Conservation (phyloP, 37 sponge, comb jelly and placozoan species). For the Chondrilla cf. caribensis region DNA sequence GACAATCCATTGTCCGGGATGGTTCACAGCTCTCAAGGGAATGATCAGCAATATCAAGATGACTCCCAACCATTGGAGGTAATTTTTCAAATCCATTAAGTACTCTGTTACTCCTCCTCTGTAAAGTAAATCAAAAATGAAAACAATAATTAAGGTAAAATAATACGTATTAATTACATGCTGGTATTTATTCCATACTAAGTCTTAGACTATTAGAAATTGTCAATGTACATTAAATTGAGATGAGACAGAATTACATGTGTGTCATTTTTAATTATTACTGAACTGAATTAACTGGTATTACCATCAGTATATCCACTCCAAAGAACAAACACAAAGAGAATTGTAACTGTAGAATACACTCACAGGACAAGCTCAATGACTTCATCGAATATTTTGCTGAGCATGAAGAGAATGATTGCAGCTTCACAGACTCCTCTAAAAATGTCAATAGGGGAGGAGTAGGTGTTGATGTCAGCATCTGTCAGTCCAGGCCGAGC, state of each 20-base stretch:
- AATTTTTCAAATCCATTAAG: neutral
- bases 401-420: neutral
- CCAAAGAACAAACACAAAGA: too few relatives aligned
- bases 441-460: neutral
- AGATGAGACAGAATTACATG: too few relatives aligned
- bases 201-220: too few relatives aligned
- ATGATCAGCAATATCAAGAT: neutral
- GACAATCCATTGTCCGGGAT: constrained; percentile 1
- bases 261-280: too few relatives aligned
- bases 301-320: too few relatives aligned
- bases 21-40: neutral
- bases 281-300: too few relatives aligned
- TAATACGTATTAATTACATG: too few relatives aligned
- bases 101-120: neutral
- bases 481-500: neutral
- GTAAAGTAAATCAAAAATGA: neutral
- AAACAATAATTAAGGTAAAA: neutral
- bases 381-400: neutral
- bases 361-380: neutral
- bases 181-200: too few relatives aligned
- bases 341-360: too few relatives aligned
- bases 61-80: neutral
- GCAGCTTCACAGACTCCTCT: neutral
- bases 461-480: neutral
- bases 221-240: too few relatives aligned